phyloP scores from a whole-genome alignment of 1,140 invertebrate species.

The Anthonomus grandis region DNA sequence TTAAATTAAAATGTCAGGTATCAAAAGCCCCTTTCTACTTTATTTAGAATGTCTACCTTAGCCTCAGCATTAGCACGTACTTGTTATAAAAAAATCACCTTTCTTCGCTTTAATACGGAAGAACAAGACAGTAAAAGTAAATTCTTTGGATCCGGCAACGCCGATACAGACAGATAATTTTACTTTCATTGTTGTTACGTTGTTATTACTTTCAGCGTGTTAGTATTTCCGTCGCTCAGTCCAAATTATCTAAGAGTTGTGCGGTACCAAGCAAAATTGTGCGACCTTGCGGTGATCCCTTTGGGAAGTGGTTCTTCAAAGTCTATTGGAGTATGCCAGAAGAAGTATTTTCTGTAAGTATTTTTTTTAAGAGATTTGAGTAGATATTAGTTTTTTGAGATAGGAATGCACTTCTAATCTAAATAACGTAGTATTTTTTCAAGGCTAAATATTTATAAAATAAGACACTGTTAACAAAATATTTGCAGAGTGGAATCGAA shows the following conservation, averaged over 20 bases:
- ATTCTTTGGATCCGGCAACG: slow-evolving; percentile 12
- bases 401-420: no score
- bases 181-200: slow-evolving; percentile 44
- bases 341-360: slow-evolving; percentile 34
- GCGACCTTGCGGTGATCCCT: slow-evolving; percentile 37
- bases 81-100: background rate
- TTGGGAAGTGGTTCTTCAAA: slow-evolving; percentile 28
- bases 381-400: no score
- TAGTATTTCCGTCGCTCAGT: slow-evolving; percentile 39
- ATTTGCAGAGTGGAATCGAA: no score
- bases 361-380: no score
- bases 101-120: background rate
- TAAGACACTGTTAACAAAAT: no score
- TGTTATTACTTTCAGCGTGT: slow-evolving; percentile 42
- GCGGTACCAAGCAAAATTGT: slow-evolving; percentile 39
- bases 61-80: background rate
- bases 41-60: background rate
- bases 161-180: slow-evolving; percentile 26
- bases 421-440: no score
- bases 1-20: background rate
- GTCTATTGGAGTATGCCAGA: slow-evolving; percentile 37
- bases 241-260: slow-evolving; percentile 39
- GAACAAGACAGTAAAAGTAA: slow-evolving; percentile 8
- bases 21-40: background rate
- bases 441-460: background rate